Evolutionary conservation across 2,888 invertebrate genomes (phyloP).

Genomic region (Acleris holmiana): DNA sequence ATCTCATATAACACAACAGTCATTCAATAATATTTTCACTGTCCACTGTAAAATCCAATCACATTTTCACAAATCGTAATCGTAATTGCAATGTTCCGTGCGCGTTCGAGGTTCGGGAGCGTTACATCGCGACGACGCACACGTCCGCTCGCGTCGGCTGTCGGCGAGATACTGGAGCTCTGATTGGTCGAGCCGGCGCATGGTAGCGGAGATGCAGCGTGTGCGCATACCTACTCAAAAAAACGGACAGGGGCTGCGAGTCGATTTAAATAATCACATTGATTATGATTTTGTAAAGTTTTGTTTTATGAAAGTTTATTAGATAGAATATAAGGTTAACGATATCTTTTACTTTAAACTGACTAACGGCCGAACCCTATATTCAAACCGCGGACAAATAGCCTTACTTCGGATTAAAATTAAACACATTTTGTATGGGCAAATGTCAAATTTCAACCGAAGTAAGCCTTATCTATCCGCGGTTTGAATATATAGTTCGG

Average conservation of each 20-base stretch:
- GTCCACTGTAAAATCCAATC: slow-evolving; percentile 49
- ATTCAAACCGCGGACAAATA: too few species aligned
- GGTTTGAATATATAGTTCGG: too few species aligned
- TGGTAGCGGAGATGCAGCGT: slow-evolving; percentile 59
- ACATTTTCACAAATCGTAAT: slow-evolving; percentile 57
- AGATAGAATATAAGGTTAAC: too few species aligned
- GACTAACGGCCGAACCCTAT: too few species aligned
- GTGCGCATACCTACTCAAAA: slow-evolving; percentile 49
- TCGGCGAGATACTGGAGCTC: slow-evolving; percentile 62
- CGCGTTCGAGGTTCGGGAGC: slow-evolving; percentile 44
- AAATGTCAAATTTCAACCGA: too few species aligned
- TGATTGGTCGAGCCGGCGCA: slow-evolving; percentile 55
- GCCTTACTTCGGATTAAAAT: too few species aligned
- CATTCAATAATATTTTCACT: slow-evolving; percentile 58
- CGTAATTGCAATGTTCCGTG: slow-evolving; percentile 50
- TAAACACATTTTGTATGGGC: too few species aligned
- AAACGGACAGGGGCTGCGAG: slow-evolving; percentile 44
- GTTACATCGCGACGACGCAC: slow-evolving; percentile 59
- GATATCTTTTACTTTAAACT: too few species aligned
- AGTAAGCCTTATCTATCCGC: too few species aligned
- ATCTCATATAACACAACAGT: slow-evolving; percentile 40
- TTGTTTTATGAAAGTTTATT: too few species aligned
- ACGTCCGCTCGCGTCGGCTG: slow-evolving; percentile 54
- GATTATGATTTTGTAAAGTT: not conserved
- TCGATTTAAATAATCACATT: slow-evolving; percentile 39